Base-by-base conservation (phyloP, 2,113 vertebrate genomes). In the Fulica atra region DNA sequence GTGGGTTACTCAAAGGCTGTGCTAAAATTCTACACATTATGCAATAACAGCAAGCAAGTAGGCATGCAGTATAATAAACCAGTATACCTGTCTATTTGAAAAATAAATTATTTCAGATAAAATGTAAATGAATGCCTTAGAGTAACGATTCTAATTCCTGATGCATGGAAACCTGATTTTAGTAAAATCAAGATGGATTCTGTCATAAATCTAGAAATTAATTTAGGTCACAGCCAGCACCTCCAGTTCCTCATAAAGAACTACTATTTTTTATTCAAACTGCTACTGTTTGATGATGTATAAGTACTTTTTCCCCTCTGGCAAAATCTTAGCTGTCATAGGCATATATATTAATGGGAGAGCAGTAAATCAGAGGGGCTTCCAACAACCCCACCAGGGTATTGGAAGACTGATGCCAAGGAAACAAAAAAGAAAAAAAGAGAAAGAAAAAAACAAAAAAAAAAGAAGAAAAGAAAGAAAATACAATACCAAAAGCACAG, bases 251-350 rank as follows among this genome's bases (percentile, higher is more conserved):
- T 84, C 68, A 63, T 36, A 70, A 71, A 88, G 40, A 38, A 84
- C 64, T 77, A 53, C 21, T 66, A n/a, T 31, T 92, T 95, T 83
- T 94, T 57, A 96, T 79, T 88, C 80, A 68, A 93, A 86, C 40
- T 81, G 69, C 60, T 92, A 66, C 74, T 77, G 11, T 77, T 86
- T 81, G 35, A 94, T 90, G 56, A 88, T 48, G 33, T 60, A 29
- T 53, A 85, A 86, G 68, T 78, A 92, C 60, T 77, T 85, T 18
- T n/a, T 4, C 19, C 19, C n/a, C 68, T 38, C 46, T n/a, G 16
- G 66, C 84, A 94, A 89, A 96, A 95, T 92, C 66, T 88, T 77
- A 92, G 50, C 66, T 89, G 79, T 80, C 87, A 92, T 2, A 80
- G 42, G 17, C 54, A 42, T 20, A 65, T 68, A 64, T 70, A 94